These are phyloP conservation scores for Henricia sp. DNA, from an alignment of 53 echinoderm and acorn worm genomes.

Conservation along the genomic window DNA sequence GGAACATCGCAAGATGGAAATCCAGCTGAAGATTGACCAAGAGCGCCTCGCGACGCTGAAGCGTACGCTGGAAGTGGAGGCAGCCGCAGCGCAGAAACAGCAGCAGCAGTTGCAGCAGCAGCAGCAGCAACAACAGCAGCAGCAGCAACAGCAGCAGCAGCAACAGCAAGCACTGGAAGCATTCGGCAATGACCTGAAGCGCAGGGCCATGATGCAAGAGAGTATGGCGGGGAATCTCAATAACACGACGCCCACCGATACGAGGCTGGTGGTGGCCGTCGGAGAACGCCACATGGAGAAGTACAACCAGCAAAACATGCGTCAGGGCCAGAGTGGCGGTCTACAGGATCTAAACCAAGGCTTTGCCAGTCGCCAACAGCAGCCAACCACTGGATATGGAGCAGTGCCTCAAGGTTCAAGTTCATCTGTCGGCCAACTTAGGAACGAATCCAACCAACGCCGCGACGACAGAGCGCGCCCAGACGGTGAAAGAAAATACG, in stretches of 20 bases:
- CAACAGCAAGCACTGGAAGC: slow-evolving; percentile 15
- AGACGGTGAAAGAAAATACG: slow-evolving; percentile 44
- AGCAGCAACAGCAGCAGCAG: background rate
- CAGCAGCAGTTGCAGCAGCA: background rate
- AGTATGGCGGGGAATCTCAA: slow-evolving; percentile 15
- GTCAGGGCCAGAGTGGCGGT: slow-evolving; percentile 8
- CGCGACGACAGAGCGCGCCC: slow-evolving; percentile 42
- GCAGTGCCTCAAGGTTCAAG: slow-evolving; percentile 1
- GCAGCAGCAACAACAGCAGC: background rate
- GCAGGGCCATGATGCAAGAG: slow-evolving; percentile 44
- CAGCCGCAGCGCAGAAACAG: slow-evolving; percentile 1
- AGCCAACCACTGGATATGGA: background rate
- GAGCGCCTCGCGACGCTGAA: slow-evolving; percentile 84
- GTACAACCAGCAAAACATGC: slow-evolving; percentile 31
- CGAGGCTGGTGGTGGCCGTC: slow-evolving; percentile 60
- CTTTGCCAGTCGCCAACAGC: background rate
- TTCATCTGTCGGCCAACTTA: background rate
- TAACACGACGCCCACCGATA: slow-evolving; percentile 7
- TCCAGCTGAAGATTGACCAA: slow-evolving; percentile 91
- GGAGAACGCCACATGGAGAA: slow-evolving; percentile 61
- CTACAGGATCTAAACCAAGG: slow-evolving; percentile 13
- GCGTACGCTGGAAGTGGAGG: slow-evolving; percentile 75
- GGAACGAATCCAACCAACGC: slow-evolving; percentile 16
- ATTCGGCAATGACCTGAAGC: slow-evolving; percentile 30
- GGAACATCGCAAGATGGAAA: slow-evolving; percentile 77